Evolutionary conservation across 2,113 vertebrate genomes (phyloP), one percentile per base, ranked within the genome.

Genomic region (Gobius niger): DNA sequence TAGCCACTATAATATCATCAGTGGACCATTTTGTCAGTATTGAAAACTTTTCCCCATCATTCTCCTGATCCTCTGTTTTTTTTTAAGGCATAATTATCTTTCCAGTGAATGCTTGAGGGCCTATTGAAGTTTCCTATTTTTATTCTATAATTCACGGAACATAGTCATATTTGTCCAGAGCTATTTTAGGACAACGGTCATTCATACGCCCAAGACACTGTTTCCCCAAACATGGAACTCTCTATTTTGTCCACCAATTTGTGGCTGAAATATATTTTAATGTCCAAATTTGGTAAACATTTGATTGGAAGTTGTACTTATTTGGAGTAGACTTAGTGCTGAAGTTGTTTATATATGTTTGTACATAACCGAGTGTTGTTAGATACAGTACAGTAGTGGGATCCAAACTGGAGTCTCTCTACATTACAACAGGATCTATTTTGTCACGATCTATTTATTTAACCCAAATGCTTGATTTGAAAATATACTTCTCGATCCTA

Each of bases 21-120:
- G 93, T 90, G 94, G 94, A 91, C 91, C 80, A 88, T 91, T 90
- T 94, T 85, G 86, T 66, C 84, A 84, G 11, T 70, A 67, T 60
- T 24, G 16, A 52, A 49, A 18, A 68, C 76, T 71, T 87, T 90
- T 88, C 82, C 82, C 82, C 82, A 86, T 78, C 83, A 77, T 80
- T 87, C 83, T 68, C 44, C 44, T 67, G 77, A 84, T 74, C 73
- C 76, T 11, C 34, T 50, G 51, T 75, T 74, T 53, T 54, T 70
- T 82, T 64, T 53, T 53, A 77, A 7, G 11, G 12, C 9, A 0
- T 52, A 68, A 65, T 47, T 44, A 66, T 82, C 74, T 75, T 75
- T 68, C 63, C 75, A 18, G 49, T 8, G 53, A 47, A 63, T 69
- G 81, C 90, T 86, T 72, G 50, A 67, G 76, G 70, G 40, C 63